Base-by-base conservation (phyloP, 2,888 invertebrate genomes). In the Labia minor region DNA sequence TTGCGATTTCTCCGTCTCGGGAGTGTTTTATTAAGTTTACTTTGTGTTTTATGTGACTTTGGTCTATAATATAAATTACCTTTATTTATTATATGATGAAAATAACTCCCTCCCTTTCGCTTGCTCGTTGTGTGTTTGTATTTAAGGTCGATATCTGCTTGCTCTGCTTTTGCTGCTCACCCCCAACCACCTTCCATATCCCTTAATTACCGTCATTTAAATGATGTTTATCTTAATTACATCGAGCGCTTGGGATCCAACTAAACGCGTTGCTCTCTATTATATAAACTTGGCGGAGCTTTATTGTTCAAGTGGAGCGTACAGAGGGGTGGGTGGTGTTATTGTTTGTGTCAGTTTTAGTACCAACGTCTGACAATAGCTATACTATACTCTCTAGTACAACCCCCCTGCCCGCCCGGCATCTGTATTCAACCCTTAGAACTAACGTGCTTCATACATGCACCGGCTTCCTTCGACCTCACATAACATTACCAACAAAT, bases 401-500 rank as follows among this genome's bases (percentile, higher is more conserved):
- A 26, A 26, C 66, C 37, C 67, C 61, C 67, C 61, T 64, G 21
- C 16, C 70, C 68, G 70, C 68, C 71, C 70, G 68, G 66, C 63
- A 16, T 64, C 67, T 61, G 61, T 62, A 70, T 70, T 68, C 70
- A 71, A 67, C 68, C 69, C 69, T 66, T 70, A 68, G 71, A 71
- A 68, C 66, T 70, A 67, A 69, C 61, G 63, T 69, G 70, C 73
- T 73, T 72, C 49, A 49, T 49, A 49, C 49, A 49, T 49, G 49
- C 49, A 49, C 49, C 6, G 6, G 33, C 11, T 33, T 73, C 77
- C 76, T 76, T 75, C 76, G 72, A 73, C 75, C 67, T 66, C 70
- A 68, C 70, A 68, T 69, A 68, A 69, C 68, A 71, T 76, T 78
- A 26, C 26, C 26, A 26, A 8, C 26, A 26, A 26, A 26, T 26